Evolutionary conservation across 2,797 vertebrate species (phyloP), one percentile per base, ranked within the genome.

Genomic region (Pseudochromis fuscus): DNA sequence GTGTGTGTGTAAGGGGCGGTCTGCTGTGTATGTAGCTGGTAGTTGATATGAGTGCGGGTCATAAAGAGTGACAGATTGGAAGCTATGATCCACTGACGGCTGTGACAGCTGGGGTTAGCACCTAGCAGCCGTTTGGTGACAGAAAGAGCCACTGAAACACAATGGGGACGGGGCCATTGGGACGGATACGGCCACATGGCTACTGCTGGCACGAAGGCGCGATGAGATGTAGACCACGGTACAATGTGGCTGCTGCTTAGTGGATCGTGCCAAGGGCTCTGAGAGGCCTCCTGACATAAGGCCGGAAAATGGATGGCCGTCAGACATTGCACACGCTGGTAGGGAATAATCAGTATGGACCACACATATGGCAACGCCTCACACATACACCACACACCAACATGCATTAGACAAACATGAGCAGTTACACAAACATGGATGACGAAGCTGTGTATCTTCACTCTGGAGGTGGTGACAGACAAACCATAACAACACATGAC

Each of bases 61-160:
- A 83, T 88, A 87, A 87, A 84, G 75, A 55, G 72, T 83, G 83
- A 87, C 88, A 88, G 91, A 88, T 85, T 86, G 90, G 74, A 70
- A 53, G 83, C 78, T 49, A 69, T 77, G 81, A 85, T 87, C 79
- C 84, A 67, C 68, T 66, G 86, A 85, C 15, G 55, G 72, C 28
- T 15, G 51, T 62, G 83, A 90, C 88, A 90, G 89, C 90, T 83
- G 84, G 84, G 81, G 88, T 91, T 85, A 82, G 86, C 60, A 58
- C 72, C 82, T 53, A 85, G 81, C 87, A 84, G 85, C 87, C 86
- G 71, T 87, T 83, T 82, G 82, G 81, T 88, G 84, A 82, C 88
- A 77, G 62, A 66, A 67, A 76, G 51, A 76, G 74, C 48, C 68
- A 44, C 59, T 60, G 59, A 53, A 75, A 83, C 79, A 86, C 88